Conservation (phyloP, 2,888 invertebrate genomes). For the Lasioglossum calceatum region DNA sequence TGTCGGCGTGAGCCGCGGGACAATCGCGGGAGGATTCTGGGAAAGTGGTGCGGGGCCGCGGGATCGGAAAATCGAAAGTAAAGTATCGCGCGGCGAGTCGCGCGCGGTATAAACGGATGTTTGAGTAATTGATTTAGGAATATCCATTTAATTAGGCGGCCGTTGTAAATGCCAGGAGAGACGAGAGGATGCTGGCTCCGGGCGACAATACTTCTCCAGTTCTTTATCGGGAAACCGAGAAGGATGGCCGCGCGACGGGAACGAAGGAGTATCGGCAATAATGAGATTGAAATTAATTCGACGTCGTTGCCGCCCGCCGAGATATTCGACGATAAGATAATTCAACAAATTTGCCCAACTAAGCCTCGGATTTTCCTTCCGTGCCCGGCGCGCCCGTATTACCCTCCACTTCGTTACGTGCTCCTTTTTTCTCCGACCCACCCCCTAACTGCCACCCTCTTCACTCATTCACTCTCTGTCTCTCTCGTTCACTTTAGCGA, state of each 20-base stretch:
- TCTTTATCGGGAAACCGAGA: conserved; percentile 67
- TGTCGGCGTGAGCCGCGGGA: not conserved
- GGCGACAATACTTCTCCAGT: conserved; percentile 67
- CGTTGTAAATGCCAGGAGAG: conserved; percentile 36
- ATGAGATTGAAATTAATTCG: conserved; percentile 76
- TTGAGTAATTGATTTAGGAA: conserved; percentile 61
- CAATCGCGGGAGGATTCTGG: not conserved
- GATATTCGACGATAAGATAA: conserved; percentile 72
- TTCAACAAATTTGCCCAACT: conserved; percentile 70
- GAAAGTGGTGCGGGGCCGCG: not conserved
- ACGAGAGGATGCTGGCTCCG: conserved; percentile 16
- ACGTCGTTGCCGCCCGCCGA: conserved; percentile 61
- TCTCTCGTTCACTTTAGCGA: not conserved
- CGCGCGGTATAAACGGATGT: conserved; percentile 31
- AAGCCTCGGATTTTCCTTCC: conserved; percentile 58
- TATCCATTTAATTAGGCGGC: conserved; percentile 66
- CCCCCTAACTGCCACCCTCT: not conserved
- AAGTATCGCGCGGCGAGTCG: conserved; percentile 21
- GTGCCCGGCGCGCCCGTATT: conserved; percentile 33
- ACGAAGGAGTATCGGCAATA: conserved; percentile 68
- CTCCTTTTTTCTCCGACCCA: not conserved
- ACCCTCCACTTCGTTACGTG: conserved; percentile 27
- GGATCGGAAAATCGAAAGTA: conserved; percentile 24
- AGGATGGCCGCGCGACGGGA: conserved; percentile 49
- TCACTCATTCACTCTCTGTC: not conserved